A percentile compares a stretch with the other conserved stretches of the same genome.
Conservation (phyloP, 2,113 vertebrate species). For the Himantopus leucocephalus region DNA sequence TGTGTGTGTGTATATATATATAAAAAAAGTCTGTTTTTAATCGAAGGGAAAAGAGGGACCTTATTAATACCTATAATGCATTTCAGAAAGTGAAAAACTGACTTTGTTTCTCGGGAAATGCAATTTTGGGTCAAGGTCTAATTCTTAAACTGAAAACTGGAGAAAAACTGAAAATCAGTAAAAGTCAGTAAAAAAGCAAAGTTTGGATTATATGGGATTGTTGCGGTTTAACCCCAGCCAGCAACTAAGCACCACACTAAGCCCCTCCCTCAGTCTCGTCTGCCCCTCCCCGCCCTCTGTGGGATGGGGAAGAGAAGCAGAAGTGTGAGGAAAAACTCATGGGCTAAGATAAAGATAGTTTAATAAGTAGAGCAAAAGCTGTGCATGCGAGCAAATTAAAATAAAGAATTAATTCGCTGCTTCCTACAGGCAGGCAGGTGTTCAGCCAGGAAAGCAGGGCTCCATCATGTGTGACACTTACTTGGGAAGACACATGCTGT, state of each 20-base stretch:
- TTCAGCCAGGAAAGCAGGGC: neutral
- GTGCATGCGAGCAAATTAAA: accelerated
- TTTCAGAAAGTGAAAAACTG: neutral
- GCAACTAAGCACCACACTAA: neutral
- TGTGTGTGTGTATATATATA: neutral
- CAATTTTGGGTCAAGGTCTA: neutral
- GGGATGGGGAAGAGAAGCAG: neutral
- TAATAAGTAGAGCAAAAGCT: neutral
- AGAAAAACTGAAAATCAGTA: neutral
- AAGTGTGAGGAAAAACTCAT: accelerated
- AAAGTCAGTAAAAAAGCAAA: neutral
- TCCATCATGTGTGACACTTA: accelerated
- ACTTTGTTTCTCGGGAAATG: neutral
- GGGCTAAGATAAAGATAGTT: neutral
- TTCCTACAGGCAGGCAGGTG: accelerated
- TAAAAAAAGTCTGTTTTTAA: neutral
- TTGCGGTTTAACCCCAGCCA: neutral
- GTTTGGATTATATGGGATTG: neutral
- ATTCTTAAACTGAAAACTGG: neutral
- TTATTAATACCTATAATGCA: neutral
- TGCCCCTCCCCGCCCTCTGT: no score
- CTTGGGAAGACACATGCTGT: neutral
- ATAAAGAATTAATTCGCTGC: neutral
- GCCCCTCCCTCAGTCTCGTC: neutral
- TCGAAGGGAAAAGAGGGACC: neutral